Percentiles rank a stretch among this genome's conserved stretches.
Evolutionary conservation across 1,140 invertebrate species (phyloP).

Genomic region (Lordiphosa clarofinis): DNA sequence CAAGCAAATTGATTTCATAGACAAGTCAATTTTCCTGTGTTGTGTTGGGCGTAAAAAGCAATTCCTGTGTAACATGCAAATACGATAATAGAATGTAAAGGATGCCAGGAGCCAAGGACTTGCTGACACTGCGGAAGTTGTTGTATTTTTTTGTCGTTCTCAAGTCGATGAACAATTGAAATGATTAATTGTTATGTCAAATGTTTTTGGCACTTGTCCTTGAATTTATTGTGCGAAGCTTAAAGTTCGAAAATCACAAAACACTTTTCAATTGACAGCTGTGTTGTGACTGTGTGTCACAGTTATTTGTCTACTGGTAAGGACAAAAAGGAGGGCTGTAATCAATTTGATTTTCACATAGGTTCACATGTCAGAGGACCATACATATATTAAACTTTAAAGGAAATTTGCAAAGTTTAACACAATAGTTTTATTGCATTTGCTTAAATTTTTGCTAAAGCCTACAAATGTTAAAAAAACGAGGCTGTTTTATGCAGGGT

Average conservation of each 20-base stretch:
- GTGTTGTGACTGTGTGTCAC: conserved; percentile 8
- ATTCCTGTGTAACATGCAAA: conserved; percentile 44
- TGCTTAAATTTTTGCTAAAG: too few relatives aligned
- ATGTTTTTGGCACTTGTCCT: conserved; percentile 28
- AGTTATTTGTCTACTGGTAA: conserved; percentile 40
- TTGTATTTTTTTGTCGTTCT: conserved; percentile 17
- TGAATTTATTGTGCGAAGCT: conserved; percentile 42
- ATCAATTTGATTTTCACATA: too few relatives aligned
- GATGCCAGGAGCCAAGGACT: too few relatives aligned
- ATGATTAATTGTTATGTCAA: conserved; percentile 59
- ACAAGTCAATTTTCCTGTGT: conserved; percentile 13
- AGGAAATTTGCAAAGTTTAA: too few relatives aligned
- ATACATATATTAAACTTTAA: too few relatives aligned
- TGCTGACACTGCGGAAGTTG: conserved; percentile 44
- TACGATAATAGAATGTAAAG: conserved; percentile 13
- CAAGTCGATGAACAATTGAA: conserved; percentile 65
- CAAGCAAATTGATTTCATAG: conserved; percentile 3
- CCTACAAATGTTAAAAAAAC: too few relatives aligned
- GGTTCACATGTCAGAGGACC: too few relatives aligned
- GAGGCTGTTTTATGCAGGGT: too few relatives aligned
- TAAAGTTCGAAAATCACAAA: conserved; percentile 47
- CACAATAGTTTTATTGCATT: too few relatives aligned
- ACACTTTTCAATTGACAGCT: conserved; percentile 42
- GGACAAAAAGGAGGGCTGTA: not conserved
- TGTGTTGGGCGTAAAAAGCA: conserved; percentile 29